Conservation (phyloP, 2,113 vertebrate genomes). For the Saguinus imperator region DNA sequence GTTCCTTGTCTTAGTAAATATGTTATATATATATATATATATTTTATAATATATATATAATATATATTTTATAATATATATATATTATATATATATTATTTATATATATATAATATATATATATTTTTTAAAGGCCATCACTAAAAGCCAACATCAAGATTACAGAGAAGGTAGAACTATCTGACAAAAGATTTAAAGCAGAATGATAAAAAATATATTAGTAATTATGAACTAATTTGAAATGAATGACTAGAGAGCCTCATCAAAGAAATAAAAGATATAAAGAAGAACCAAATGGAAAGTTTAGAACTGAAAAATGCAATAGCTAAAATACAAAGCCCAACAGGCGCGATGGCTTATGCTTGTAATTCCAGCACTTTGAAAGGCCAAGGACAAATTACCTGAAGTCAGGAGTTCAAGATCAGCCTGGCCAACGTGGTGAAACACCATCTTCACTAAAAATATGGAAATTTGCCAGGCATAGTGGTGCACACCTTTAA, state of each 20-base stretch:
- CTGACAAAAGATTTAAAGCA: not conserved
- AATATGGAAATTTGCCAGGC: too few relatives aligned
- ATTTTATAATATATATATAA: too few relatives aligned
- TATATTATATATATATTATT: slow-evolving; percentile 83
- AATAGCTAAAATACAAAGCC: not conserved
- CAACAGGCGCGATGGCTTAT: too few relatives aligned
- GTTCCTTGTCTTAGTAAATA: slow-evolving; percentile 91
- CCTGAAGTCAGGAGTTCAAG: too few relatives aligned
- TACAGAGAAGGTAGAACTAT: not conserved
- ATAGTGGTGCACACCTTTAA: too few relatives aligned
- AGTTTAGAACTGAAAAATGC: not conserved
- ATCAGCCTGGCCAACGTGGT: too few relatives aligned
- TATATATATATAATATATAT: too few relatives aligned
- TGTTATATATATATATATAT: slow-evolving; percentile 85
- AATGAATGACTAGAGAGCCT: not conserved
- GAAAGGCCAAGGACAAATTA: too few relatives aligned
- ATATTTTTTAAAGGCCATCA: slow-evolving; percentile 18
- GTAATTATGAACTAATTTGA: not conserved
- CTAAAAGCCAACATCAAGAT: not conserved
- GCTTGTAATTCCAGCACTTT: too few relatives aligned
- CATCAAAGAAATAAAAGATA: not conserved
- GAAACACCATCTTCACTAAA: too few relatives aligned
- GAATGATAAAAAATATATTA: not conserved
- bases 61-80: too few relatives aligned
- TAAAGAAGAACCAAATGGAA: not conserved